Percentiles rank a stretch among this genome's conserved stretches.
Evolutionary conservation across 2,888 invertebrate genomes (phyloP).

Genomic region (Dyspetes luteomarginatus): DNA sequence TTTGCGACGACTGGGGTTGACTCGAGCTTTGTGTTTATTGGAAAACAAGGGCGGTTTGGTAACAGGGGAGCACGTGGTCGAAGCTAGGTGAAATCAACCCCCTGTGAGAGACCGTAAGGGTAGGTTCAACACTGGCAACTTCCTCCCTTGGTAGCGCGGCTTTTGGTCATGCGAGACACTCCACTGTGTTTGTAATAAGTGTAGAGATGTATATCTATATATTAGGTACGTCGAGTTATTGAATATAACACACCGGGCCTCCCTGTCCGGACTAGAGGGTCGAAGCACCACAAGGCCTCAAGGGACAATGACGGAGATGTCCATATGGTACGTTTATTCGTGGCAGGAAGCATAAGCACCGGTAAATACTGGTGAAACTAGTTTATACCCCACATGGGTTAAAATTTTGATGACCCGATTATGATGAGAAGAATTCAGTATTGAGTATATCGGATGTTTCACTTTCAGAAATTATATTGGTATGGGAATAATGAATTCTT

Average conservation of each 20-base stretch:
- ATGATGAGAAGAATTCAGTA: too few relatives aligned
- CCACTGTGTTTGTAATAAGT: conserved; percentile 15
- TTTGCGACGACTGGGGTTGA: conserved; percentile 1
- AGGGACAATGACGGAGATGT: conserved; percentile 11
- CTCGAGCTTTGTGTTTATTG: conserved; percentile 81
- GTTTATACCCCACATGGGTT: not conserved
- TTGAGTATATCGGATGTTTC: too few relatives aligned
- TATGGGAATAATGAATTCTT: too few relatives aligned
- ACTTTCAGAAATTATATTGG: too few relatives aligned
- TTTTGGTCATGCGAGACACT: not conserved
- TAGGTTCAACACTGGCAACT: conserved; percentile 58
- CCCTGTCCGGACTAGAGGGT: not conserved
- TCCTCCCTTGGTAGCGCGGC: conserved; percentile 47
- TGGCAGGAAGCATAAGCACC: not conserved
- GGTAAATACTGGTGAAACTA: not conserved
- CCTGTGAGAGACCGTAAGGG: conserved; percentile 70
- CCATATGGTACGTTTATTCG: not conserved
- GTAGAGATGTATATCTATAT: not conserved
- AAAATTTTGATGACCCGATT: too few relatives aligned
- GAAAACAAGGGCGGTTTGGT: conserved; percentile 83
- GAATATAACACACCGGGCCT: conserved; percentile 10
- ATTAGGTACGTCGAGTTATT: conserved; percentile 20
- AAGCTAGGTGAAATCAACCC: conserved; percentile 75
- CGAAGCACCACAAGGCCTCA: conserved; percentile 39
- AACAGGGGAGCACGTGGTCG: conserved; percentile 78